These are phyloP conservation scores for Oreochromis grahami DNA, from an alignment of 2,797 vertebrate genomes.

Conservation along the genomic window DNA sequence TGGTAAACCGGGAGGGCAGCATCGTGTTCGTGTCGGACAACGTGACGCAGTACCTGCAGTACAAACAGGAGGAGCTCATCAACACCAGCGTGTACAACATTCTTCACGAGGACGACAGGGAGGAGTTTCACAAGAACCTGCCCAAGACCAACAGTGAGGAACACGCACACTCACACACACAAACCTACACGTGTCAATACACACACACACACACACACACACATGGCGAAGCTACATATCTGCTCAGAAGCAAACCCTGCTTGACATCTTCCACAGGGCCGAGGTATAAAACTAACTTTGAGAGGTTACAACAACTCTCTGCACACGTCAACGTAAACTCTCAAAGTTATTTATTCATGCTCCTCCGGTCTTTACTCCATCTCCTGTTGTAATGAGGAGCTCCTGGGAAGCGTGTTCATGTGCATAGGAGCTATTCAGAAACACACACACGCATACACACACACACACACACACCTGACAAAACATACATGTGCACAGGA, in stretches of 20 bases:
- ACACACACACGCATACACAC: neutral
- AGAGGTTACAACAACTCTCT: conserved; percentile 40
- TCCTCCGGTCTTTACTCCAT: conserved; percentile 24
- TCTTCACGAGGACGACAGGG: conserved; percentile 92
- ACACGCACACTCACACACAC: conserved; percentile 12
- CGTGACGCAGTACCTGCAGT: conserved; percentile 95
- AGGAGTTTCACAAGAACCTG: conserved; percentile 96
- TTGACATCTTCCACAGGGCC: conserved; percentile 22
- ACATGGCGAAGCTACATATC: neutral
- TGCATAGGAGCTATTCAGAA: conserved; percentile 34
- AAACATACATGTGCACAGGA: conserved; percentile 50
- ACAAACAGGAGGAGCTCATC: conserved; percentile 96
- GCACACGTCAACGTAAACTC: conserved; percentile 17
- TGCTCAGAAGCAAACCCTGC: conserved; percentile 1
- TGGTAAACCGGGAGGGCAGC: conserved; percentile 95
- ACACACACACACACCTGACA: conserved; percentile 55
- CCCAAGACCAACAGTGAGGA: conserved; percentile 89
- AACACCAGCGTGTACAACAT: conserved; percentile 95
- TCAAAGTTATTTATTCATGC: conserved; percentile 51
- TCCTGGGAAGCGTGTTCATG: conserved; percentile 52
- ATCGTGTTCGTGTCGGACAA: conserved; percentile 98
- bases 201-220: neutral
- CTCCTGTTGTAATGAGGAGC: conserved; percentile 56
- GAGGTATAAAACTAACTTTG: conserved; percentile 26
- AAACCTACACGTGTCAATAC: neutral